Percentiles rank a stretch among this genome's conserved stretches.
These are phyloP conservation scores for Pammene aurita DNA, from an alignment of 2,888 invertebrate genomes.

Conservation along the genomic window DNA sequence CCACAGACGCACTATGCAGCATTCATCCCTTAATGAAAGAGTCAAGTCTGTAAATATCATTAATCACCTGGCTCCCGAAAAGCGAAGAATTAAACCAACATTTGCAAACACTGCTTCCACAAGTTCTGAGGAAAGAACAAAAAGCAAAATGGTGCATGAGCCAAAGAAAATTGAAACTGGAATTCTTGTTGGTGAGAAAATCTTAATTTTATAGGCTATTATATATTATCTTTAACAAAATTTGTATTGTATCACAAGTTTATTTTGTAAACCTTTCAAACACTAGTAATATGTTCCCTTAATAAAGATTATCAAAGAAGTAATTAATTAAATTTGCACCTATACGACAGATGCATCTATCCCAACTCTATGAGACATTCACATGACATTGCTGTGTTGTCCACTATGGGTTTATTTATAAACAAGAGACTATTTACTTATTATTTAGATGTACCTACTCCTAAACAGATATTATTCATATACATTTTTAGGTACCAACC, in stretches of 20 bases:
- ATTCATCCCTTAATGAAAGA: conserved; percentile 69
- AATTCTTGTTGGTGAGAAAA: conserved; percentile 70
- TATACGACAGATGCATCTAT: conserved; percentile 45
- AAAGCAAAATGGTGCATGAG: conserved; percentile 74
- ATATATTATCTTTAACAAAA: neutral
- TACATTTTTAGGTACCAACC: conserved; percentile 13
- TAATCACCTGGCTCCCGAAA: conserved; percentile 80
- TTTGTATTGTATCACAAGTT: too few species aligned
- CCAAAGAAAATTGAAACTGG: conserved; percentile 77
- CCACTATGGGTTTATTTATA: neutral
- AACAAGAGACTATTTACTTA: neutral
- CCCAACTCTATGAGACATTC: conserved; percentile 23
- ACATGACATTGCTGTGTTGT: conserved; percentile 33
- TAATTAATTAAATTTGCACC: too few species aligned
- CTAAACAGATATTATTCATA: neutral
- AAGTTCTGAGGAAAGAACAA: conserved; percentile 52
- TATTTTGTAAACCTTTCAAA: too few species aligned
- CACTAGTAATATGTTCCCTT: too few species aligned
- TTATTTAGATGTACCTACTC: neutral
- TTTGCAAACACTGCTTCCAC: conserved; percentile 46
- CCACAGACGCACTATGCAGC: conserved; percentile 70
- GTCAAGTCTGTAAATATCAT: conserved; percentile 85
- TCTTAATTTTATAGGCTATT: neutral
- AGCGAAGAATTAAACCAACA: conserved; percentile 61
- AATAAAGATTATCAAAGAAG: too few species aligned